Percentiles rank a stretch among this genome's conserved stretches.
Conservation (phyloP, 2,888 invertebrate genomes). For the Erpobdella octoculata region DNA sequence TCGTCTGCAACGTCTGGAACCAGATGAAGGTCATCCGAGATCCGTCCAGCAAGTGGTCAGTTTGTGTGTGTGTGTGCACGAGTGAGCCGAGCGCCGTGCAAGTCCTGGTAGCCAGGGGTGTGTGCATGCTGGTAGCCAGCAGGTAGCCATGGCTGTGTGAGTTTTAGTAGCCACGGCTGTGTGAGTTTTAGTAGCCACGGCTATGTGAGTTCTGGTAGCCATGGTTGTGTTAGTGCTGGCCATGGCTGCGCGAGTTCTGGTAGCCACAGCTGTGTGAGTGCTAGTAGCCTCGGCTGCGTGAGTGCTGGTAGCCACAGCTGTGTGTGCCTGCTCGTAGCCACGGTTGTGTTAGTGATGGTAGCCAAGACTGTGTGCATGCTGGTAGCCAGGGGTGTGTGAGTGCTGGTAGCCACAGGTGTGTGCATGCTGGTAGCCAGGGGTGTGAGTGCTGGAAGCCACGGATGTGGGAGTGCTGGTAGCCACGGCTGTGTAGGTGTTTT, state of each 20-base stretch:
- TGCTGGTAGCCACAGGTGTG: not conserved
- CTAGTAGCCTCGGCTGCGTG: not conserved
- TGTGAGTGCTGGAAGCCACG: not conserved
- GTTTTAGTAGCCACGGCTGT: not conserved
- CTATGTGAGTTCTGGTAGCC: not conserved
- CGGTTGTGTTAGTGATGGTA: not conserved
- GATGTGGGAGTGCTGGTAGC: not conserved
- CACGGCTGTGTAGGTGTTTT: too few species aligned
- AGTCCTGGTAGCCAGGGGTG: not conserved
- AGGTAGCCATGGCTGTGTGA: not conserved
- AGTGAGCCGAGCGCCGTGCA: not conserved
- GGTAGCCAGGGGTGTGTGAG: not conserved
- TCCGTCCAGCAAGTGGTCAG: slow-evolving; percentile 51
- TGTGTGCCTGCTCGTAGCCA: not conserved
- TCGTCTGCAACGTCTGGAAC: slow-evolving; percentile 50
- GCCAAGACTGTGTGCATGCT: not conserved
- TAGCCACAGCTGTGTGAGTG: not conserved
- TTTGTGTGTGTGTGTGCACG: not conserved
- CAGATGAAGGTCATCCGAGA: slow-evolving; percentile 51
- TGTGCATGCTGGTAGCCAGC: not conserved
- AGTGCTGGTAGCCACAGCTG: too few species aligned
- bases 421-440: not conserved
- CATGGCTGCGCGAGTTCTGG: not conserved
- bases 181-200: not conserved
- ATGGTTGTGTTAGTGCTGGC: not conserved